Evolutionary conservation across 2,113 vertebrate genomes (phyloP).

Genomic region (Muscicapa adusta): DNA sequence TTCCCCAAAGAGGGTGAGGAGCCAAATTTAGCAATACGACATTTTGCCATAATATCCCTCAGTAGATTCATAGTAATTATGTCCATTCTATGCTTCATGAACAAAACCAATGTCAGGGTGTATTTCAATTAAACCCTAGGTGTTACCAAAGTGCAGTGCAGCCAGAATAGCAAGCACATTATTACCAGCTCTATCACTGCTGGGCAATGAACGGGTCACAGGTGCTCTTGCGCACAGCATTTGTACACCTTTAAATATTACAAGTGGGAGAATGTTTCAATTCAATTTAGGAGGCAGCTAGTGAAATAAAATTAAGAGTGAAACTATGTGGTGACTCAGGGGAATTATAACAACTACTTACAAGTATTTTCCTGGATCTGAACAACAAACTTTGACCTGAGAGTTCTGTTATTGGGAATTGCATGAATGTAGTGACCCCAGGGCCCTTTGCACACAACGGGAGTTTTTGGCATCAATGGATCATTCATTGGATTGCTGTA

Average conservation of each 20-base stretch:
- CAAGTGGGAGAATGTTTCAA: constrained; percentile 65
- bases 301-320: constrained; percentile 29
- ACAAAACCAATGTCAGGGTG: constrained; percentile 72
- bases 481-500: not conserved
- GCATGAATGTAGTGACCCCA: not conserved
- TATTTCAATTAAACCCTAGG: constrained; percentile 74
- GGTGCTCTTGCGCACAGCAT: not conserved
- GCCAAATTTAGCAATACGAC: constrained; percentile 60
- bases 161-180: constrained; percentile 64
- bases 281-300: constrained; percentile 32
- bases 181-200: constrained; percentile 71
- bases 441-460: not conserved
- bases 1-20: not conserved
- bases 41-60: constrained; percentile 54
- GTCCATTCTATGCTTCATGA: constrained; percentile 37
- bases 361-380: not conserved
- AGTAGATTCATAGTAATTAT: constrained; percentile 56
- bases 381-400: not conserved
- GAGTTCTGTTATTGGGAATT: not conserved
- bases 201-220: constrained; percentile 69
- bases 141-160: constrained; percentile 60
- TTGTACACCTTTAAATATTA: constrained; percentile 65
- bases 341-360: not conserved
- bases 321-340: not conserved
- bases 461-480: not conserved